phyloP scores from a whole-genome alignment of 2,113 vertebrate species.

The Archilochus colubris region DNA sequence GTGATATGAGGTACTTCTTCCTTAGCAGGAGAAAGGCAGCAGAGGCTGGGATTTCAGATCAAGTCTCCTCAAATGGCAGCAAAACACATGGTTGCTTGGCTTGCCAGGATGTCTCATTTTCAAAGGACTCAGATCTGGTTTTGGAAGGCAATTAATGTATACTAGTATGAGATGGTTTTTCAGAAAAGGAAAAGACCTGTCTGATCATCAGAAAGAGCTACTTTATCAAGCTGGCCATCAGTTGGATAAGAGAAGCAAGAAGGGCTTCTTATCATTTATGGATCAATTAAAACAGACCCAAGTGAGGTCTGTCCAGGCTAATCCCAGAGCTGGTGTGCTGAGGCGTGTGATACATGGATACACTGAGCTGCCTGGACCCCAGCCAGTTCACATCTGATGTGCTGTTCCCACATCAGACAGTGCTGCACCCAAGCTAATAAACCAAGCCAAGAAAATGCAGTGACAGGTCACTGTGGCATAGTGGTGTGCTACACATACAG shows the following conservation, averaged over 20 bases:
- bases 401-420: slow-evolving; percentile 45
- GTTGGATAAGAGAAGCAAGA: background rate
- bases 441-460: background rate
- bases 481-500: background rate
- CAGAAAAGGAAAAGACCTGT: background rate
- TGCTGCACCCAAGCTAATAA: slow-evolving; percentile 23
- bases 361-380: background rate
- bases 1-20: slow-evolving; percentile 69
- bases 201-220: slow-evolving; percentile 11
- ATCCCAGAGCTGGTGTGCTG: slow-evolving; percentile 1
- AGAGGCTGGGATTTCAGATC: background rate
- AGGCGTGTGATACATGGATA: background rate
- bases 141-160: slow-evolving; percentile 38
- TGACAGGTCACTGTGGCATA: background rate
- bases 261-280: slow-evolving; percentile 8
- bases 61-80: background rate
- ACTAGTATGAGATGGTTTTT: background rate
- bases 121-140: background rate
- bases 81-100: background rate
- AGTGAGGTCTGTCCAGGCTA: slow-evolving; percentile 18
- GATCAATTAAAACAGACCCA: slow-evolving; percentile 36
- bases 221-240: slow-evolving; percentile 5
- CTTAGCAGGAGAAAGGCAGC: slow-evolving; percentile 34
- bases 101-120: slow-evolving; percentile 24
- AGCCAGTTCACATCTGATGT: slow-evolving; percentile 30